phyloP scores from a whole-genome alignment of 2,888 invertebrate genomes.

The Cephus pulcher region DNA sequence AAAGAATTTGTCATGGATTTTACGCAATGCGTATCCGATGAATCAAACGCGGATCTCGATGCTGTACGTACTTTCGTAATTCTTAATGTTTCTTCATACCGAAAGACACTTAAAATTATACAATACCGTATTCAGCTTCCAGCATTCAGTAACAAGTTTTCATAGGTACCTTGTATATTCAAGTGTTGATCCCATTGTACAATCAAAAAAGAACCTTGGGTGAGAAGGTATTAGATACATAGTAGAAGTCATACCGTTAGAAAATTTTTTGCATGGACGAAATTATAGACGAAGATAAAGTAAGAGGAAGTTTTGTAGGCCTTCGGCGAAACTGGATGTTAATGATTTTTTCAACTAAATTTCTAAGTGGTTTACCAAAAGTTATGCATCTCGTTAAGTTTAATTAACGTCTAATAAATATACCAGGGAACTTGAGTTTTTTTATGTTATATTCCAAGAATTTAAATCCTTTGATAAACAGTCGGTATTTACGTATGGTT shows the following conservation, averaged over 20 bases:
- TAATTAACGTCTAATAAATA: neutral
- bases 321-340: neutral
- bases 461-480: neutral
- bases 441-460: neutral
- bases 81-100: neutral
- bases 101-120: neutral
- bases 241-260: neutral
- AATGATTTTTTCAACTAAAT: neutral
- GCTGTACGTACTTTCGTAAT: neutral
- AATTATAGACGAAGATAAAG: neutral
- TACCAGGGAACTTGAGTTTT: neutral
- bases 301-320: neutral
- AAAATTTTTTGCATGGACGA: neutral
- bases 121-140: neutral
- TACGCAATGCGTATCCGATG: slow-evolving; percentile 38
- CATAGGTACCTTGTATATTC: neutral
- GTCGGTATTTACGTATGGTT: neutral
- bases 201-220: neutral
- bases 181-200: neutral
- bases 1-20: slow-evolving; percentile 30
- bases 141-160: neutral
- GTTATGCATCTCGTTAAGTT: neutral
- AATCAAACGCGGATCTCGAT: slow-evolving; percentile 40
- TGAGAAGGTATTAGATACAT: neutral
- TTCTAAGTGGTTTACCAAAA: neutral